Base-by-base conservation (phyloP, 2,888 invertebrate species). In the Anoplius nigerrimus region DNA sequence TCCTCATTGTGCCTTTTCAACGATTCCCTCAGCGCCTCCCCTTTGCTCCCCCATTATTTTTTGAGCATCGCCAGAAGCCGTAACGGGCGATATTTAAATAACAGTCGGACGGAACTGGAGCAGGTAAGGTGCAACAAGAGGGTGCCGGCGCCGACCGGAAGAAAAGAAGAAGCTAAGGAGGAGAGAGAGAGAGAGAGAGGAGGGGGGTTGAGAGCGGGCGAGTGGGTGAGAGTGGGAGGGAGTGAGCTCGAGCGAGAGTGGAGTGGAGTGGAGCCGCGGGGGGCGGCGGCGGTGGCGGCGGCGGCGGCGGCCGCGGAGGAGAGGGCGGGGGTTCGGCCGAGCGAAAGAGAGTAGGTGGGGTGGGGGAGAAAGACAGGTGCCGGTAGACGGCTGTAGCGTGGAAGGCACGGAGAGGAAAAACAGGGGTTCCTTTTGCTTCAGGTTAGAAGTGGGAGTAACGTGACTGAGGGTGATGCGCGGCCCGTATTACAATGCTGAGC, bases 381-480 rank as follows among this genome's bases (percentile, higher is more conserved):
- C 34, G 34, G 34, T 6, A 34, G 34, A 34, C 34, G 34, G 11
- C 34, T 34, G 34, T 34, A 34, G 34, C 34, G 8, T 34, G 4
- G 34, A 34, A 45, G 24, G 55, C 55, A 48, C 48, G 64, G 57
- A 21, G 16, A 27, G 57, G 58, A 43, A 57, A 52, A 42, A 20
- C 21, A 62, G 18, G 24, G 61, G 22, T 52, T 18, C 67, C 67
- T 34, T 34, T 34, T 13, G 34, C 34, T 34, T 34, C 34, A 6
- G 34, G 34, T 2, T 34, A 15, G 53, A 56, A 54, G 62, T 55
- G 56, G 52, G 62, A 62, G 46, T 48, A 51, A 45, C 55, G 60
- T 55, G 48, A 55, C 63, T 68, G 68, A 66, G 80, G 81, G 75
- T 76, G 75, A 82, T 85, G 84, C 86, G 85, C 85, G 80, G 34